A percentile compares a stretch with the other conserved stretches of the same genome.
Conservation (phyloP, 2,113 vertebrate genomes). For the Laticauda laticaudata region DNA sequence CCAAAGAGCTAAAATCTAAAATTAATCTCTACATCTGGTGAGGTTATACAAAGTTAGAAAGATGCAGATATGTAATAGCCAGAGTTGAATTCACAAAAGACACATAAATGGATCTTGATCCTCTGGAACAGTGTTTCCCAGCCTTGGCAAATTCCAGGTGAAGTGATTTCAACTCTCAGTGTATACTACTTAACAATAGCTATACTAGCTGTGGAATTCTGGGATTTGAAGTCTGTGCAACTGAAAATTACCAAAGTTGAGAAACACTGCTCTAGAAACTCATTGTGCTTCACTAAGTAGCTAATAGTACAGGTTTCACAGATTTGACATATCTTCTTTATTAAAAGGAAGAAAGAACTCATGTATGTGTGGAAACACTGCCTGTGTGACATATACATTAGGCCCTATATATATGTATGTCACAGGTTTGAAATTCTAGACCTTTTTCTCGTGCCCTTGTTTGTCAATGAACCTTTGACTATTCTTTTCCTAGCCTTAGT, state of each 20-base stretch:
- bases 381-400: not conserved
- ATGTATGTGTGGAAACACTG: not conserved
- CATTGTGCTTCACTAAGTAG: not conserved
- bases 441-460: not conserved
- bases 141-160: not conserved
- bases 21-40: not conserved
- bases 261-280: not conserved
- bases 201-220: not conserved
- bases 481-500: not conserved
- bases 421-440: not conserved
- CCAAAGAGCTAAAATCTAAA: not conserved
- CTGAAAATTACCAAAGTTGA: not conserved
- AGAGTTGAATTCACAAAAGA: not conserved
- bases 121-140: not conserved
- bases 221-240: not conserved
- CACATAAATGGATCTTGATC: not conserved
- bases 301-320: not conserved
- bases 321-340: not conserved
- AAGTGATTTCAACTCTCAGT: not conserved
- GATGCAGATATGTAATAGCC: not conserved
- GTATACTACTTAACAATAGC: not conserved
- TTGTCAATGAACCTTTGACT: not conserved
- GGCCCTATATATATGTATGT: not conserved
- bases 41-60: not conserved
- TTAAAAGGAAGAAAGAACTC: not conserved